Evolutionary conservation across 2,797 vertebrate genomes (phyloP).

Genomic region (Aldrovandia affinis): DNA sequence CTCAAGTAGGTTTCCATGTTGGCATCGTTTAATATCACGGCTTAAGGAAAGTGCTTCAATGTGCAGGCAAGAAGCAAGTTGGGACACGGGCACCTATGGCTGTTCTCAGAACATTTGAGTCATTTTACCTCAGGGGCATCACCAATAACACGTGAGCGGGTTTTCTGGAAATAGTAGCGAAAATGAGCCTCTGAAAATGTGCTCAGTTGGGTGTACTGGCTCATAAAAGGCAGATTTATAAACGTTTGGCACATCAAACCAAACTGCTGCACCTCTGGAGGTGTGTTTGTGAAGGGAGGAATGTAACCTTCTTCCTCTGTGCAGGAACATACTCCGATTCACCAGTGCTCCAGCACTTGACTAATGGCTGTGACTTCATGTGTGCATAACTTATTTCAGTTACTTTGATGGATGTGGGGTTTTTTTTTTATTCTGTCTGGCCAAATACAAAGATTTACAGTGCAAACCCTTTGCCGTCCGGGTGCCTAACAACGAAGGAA

Average conservation of each 20-base stretch:
- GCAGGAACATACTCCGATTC: background rate
- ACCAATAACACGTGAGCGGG: background rate
- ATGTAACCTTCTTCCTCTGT: background rate
- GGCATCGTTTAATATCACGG: too few relatives aligned
- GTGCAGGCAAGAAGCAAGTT: background rate
- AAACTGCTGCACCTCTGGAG: background rate
- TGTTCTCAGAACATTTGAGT: background rate
- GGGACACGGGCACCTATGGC: background rate
- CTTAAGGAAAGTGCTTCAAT: too few relatives aligned
- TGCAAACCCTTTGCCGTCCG: background rate
- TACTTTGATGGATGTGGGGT: background rate
- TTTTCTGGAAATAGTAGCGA: background rate
- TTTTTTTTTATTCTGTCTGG: background rate
- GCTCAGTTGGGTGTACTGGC: background rate
- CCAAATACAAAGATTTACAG: background rate
- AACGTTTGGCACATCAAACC: background rate
- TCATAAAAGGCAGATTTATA: background rate
- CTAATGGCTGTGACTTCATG: background rate
- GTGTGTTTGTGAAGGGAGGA: background rate
- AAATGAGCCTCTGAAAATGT: background rate
- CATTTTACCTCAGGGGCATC: background rate
- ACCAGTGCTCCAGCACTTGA: background rate
- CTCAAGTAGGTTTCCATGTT: too few relatives aligned
- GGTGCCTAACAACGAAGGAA: background rate
- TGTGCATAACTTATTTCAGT: conserved; percentile 15